Conservation (phyloP, 1,140 invertebrate genomes). For the Agrilus planipennis region DNA sequence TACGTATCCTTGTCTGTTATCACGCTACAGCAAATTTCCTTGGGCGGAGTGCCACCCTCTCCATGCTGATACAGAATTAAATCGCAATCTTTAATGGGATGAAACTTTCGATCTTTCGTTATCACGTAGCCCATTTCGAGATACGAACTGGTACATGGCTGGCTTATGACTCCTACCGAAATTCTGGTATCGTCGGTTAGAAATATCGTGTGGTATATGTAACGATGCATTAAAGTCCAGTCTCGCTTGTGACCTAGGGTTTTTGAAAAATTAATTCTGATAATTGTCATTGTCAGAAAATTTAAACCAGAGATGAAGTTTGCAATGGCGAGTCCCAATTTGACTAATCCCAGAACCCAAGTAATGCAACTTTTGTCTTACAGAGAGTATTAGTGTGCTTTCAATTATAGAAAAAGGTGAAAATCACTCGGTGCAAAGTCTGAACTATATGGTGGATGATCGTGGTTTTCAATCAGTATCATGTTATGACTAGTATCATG, state of each 20-base stretch:
- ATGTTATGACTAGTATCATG: too few species aligned
- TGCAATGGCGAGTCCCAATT: too few species aligned
- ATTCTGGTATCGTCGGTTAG: constrained; percentile 47
- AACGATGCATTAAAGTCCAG: constrained; percentile 58
- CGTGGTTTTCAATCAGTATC: too few species aligned
- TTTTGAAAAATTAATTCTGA: too few species aligned
- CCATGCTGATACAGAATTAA: constrained; percentile 51
- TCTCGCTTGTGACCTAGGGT: constrained; percentile 54
- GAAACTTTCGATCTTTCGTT: constrained; percentile 40
- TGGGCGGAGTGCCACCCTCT: constrained; percentile 49
- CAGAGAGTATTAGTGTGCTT: too few species aligned
- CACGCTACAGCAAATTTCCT: constrained; percentile 49
- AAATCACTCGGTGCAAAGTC: too few species aligned
- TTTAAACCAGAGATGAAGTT: too few species aligned
- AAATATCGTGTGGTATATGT: constrained; percentile 57
- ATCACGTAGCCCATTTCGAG: constrained; percentile 53
- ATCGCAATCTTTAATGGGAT: constrained; percentile 46
- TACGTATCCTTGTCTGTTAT: constrained; percentile 42
- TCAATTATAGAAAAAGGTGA: too few species aligned
- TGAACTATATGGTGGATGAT: too few species aligned
- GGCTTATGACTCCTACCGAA: constrained; percentile 51
- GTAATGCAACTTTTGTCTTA: too few species aligned
- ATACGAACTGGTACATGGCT: constrained; percentile 48
- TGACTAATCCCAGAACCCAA: too few species aligned
- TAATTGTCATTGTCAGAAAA: too few species aligned